Base-by-base conservation (phyloP, 2,888 invertebrate genomes). In the Himalopsyche tibetana region DNA sequence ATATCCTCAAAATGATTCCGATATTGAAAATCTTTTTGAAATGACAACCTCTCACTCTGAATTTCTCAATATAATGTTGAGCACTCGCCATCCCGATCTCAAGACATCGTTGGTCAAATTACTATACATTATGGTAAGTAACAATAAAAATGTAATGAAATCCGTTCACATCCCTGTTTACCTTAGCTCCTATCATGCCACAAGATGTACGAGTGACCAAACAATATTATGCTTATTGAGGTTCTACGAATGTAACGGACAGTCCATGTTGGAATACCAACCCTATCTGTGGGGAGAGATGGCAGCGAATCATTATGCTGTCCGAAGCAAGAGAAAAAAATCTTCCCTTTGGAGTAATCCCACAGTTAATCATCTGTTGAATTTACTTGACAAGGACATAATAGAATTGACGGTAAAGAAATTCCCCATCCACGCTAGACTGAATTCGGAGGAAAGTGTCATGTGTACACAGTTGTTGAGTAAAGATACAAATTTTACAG, bases 281-380 rank as follows among this genome's bases (percentile, higher is more conserved):
- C 98, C 98, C 0, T 96, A 96, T 89, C 92, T 98, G 0, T 98
- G 97, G 96, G 97, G 98, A 0, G 95, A 95, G 90, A 95, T 96
- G 4, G 98, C 97, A 0, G 95, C 96, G 0, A 95, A 95, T 83
- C 95, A 96, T 90, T 97, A 97, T 90, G 95, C 96, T 2, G 93
- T 97, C 0, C 93, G 94, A 82, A 93, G 94, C 87, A 93, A 91
- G 83, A 92, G 93, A 86, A 90, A 92, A n/a, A 90, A 90, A 0
- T 90, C 93, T 2, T 94, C 94, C 36, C 90, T 96, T 9, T 95
- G 95, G 94, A 94, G 95, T 85, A 96, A 96, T 90, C 96, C 96
- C 0, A 95, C 95, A 51, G 94, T 95, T 36, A 94, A 94, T 80
- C 95, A 96, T 91, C 95, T 97, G 2, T 91, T 98, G 88, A 95